Evolutionary conservation across 2,888 invertebrate genomes (phyloP).

Genomic region (Scaptomyza polygonia): DNA sequence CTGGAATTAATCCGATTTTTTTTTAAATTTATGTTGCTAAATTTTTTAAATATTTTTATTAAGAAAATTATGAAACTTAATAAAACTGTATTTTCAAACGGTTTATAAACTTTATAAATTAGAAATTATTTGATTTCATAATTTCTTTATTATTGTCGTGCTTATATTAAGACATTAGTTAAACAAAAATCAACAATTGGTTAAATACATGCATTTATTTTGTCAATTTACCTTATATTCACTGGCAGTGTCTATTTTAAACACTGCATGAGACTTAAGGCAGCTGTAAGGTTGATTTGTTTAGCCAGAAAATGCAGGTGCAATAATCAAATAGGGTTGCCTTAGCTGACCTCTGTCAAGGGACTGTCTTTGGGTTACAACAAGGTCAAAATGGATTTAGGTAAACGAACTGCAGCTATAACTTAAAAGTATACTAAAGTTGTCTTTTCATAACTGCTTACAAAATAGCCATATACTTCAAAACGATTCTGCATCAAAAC

Average conservation of each 20-base stretch:
- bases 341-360: constrained; percentile 20
- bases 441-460: not conserved
- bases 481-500: not conserved
- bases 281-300: constrained; percentile 12
- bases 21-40: too few species aligned
- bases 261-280: not conserved
- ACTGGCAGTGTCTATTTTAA: not conserved
- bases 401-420: not conserved
- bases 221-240: not conserved
- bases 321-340: constrained; percentile 3
- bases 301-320: constrained; percentile 27
- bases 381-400: constrained; percentile 16
- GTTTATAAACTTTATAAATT: too few species aligned
- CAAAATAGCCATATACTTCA: too few species aligned
- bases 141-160: too few species aligned
- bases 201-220: not conserved
- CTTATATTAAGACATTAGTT: too few species aligned
- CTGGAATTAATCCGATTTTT: too few species aligned
- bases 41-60: too few species aligned
- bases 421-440: not conserved
- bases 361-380: constrained; percentile 13
- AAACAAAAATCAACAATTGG: too few species aligned
- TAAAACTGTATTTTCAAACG: too few species aligned
- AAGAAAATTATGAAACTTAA: too few species aligned
- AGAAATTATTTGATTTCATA: too few species aligned